phyloP scores from a whole-genome alignment of 2,113 vertebrate genomes.

The Saimiri boliviensis region DNA sequence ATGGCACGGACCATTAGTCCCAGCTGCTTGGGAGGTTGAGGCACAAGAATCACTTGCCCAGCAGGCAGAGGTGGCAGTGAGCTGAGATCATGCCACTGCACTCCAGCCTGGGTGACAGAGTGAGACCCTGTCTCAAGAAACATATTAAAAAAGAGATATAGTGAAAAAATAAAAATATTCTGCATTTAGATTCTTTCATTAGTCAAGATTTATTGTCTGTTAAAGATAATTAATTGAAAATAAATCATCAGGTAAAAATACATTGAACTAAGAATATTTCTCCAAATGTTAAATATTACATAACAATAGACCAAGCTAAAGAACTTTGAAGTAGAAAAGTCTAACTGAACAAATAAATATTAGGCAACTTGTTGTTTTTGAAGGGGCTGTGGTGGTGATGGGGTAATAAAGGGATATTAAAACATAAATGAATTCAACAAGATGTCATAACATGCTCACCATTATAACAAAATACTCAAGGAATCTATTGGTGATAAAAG shows the following conservation, averaged over 20 bases:
- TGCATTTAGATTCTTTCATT: background rate
- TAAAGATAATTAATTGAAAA: background rate
- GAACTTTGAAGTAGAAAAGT: background rate
- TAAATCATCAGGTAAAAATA: background rate
- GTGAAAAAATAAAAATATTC: background rate
- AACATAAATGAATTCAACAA: background rate
- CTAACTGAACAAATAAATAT: background rate
- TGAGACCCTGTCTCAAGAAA: too few relatives aligned
- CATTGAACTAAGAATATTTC: background rate
- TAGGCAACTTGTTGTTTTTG: background rate
- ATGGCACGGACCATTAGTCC: too few relatives aligned
- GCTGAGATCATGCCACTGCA: too few relatives aligned
- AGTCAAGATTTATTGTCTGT: background rate
- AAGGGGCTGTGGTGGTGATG: background rate
- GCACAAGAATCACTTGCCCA: too few relatives aligned
- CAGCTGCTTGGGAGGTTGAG: too few relatives aligned
- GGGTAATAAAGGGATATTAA: background rate
- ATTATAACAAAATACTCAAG: background rate
- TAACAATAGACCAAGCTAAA: background rate
- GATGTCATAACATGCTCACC: background rate
- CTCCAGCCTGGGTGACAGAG: too few relatives aligned
- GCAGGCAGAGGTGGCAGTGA: too few relatives aligned
- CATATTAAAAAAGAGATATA: too few relatives aligned
- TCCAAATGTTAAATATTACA: background rate
- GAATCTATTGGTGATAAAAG: background rate